These are phyloP conservation scores for Plemyria rubiginata DNA, from an alignment of 2,888 invertebrate genomes.

Conservation along the genomic window DNA sequence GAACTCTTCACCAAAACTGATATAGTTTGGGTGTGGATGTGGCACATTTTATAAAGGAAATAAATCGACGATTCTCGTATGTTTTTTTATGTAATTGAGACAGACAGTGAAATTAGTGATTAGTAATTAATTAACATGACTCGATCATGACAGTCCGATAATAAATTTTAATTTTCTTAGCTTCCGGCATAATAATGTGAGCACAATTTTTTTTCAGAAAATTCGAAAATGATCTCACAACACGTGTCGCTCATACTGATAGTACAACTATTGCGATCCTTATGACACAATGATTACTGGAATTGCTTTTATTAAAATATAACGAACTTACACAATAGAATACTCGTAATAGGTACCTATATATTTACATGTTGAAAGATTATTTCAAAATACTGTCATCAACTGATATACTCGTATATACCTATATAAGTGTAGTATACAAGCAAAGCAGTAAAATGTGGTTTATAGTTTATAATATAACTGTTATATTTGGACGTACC, in stretches of 20 bases:
- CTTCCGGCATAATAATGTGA: slow-evolving; percentile 4
- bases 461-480: too few species aligned
- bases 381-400: slow-evolving; percentile 37
- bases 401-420: too few species aligned
- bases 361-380: slow-evolving; percentile 41
- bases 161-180: slow-evolving; percentile 1
- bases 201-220: slow-evolving; percentile 26
- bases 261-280: slow-evolving; percentile 41
- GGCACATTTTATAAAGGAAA: background rate
- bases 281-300: slow-evolving; percentile 54
- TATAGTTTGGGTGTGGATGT: too few species aligned
- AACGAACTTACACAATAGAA: slow-evolving; percentile 57
- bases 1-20: too few species aligned
- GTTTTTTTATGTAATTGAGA: background rate
- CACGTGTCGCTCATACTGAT: slow-evolving; percentile 55
- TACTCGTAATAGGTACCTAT: slow-evolving; percentile 51
- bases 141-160: background rate
- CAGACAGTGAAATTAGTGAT: background rate
- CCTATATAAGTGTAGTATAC: too few species aligned
- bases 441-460: too few species aligned
- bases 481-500: too few species aligned
- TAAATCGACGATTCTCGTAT: background rate
- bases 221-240: slow-evolving; percentile 51
- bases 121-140: background rate
- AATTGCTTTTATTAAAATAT: slow-evolving; percentile 34